Evolutionary conservation across 2,888 invertebrate species (phyloP).

Genomic region (Ganaspis brasiliensis): DNA sequence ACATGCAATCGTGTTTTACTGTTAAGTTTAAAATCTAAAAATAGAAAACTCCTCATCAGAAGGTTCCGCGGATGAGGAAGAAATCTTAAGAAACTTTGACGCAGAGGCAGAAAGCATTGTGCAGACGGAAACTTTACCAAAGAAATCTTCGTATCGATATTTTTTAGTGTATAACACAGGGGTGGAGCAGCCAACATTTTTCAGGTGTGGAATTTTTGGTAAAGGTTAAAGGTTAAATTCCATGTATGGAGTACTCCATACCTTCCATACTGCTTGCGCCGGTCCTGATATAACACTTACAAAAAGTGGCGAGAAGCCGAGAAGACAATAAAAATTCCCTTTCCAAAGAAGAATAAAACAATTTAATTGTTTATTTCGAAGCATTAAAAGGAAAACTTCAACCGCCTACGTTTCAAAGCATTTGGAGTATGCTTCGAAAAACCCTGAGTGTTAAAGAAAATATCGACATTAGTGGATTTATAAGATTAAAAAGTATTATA

Average conservation of each 20-base stretch:
- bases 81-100: slow-evolving; percentile 31
- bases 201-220: too few species aligned
- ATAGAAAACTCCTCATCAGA: too few species aligned
- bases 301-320: slow-evolving; percentile 33
- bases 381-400: slow-evolving; percentile 27
- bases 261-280: too few species aligned
- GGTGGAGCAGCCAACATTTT: too few species aligned
- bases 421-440: slow-evolving; percentile 38
- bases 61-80: too few species aligned
- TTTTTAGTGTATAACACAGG: too few species aligned
- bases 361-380: too few species aligned
- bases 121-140: slow-evolving; percentile 35
- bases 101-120: slow-evolving; percentile 40
- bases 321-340: slow-evolving; percentile 19
- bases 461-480: slow-evolving; percentile 17
- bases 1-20: background rate
- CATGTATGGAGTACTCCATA: too few species aligned
- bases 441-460: slow-evolving; percentile 23
- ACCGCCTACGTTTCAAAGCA: slow-evolving; percentile 32
- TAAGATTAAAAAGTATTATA: slow-evolving; percentile 20
- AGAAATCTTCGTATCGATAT: slow-evolving; percentile 38
- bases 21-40: too few species aligned
- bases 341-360: background rate
- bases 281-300: slow-evolving; percentile 24
- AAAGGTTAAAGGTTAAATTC: too few species aligned